Evolutionary conservation across 2,888 invertebrate species (phyloP), one percentile per base, ranked within the genome.

Genomic region (Palloptera scutellata): DNA sequence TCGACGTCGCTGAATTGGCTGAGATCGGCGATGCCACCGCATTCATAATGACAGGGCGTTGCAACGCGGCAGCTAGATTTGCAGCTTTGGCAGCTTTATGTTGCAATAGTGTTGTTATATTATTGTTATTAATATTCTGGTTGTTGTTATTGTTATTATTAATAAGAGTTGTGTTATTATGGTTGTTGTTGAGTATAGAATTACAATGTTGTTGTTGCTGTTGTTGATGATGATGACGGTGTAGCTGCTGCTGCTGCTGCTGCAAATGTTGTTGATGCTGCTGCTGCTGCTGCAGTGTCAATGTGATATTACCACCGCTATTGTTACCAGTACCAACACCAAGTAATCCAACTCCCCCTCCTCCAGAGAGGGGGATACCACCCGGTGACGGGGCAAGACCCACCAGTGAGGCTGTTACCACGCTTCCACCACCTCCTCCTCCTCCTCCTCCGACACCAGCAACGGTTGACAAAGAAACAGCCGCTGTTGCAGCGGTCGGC

Each of bases 1-100:
- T 88, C 84, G 88, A 86, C 86, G 88, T 86, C 85, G 89, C 81
- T 77, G 85, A 78, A 76, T 83, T 84, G 79, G 84, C 81, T 79
- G 84, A 80, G 76, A 85, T 84, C 77, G 84, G 83, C 76, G 85
- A 82, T 72, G 84, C 85, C 75, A 85, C 85, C 75, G 84, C 85
- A 81, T 85, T 85, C 85, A 85, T 85, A 79, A 80, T 85, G 83
- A 78, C 78, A 70, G 81, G 73, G 78, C 81, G 77, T 77, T 81
- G 78, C 72, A 80, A 74, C 64, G 76, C 74, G 75, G 74, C 75
- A 65, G 80, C 75, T 73, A 81, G 73, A 72, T 76, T 75, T 42
- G 78, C 73, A 69, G 74, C 72, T 70, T 75, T 72, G 69, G 74
- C 71, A 74, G 77, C 74, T 75, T 78, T 78, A 69, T 79, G 77